phyloP scores from a whole-genome alignment of 2,888 invertebrate species.

The Synanthedon tipuliformis region DNA sequence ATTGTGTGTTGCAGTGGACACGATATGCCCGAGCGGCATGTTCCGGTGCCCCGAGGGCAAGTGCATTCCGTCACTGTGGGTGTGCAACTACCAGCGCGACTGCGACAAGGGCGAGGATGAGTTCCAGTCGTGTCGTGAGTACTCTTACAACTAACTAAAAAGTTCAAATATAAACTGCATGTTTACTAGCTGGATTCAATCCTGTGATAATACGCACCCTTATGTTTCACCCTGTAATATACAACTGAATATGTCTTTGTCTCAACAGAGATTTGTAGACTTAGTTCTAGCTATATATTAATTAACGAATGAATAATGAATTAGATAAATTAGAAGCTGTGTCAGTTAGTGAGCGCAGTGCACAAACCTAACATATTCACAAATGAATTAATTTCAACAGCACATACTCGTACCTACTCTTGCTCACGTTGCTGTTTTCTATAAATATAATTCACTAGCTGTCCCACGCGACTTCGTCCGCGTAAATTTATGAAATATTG shows the following conservation, averaged over 20 bases:
- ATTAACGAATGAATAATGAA: too few relatives aligned
- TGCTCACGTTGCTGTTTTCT: too few relatives aligned
- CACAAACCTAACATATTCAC: too few relatives aligned
- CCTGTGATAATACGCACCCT: background rate
- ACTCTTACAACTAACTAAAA: slow-evolving; percentile 7
- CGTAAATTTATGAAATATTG: too few relatives aligned
- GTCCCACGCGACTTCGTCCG: too few relatives aligned
- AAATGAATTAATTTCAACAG: too few relatives aligned
- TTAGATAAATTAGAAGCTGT: too few relatives aligned
- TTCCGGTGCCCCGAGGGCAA: slow-evolving; percentile 87
- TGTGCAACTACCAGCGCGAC: slow-evolving; percentile 95
- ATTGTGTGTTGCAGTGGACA: slow-evolving; percentile 42
- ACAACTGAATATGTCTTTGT: background rate
- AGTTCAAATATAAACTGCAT: background rate
- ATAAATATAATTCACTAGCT: too few relatives aligned
- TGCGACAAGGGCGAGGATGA: slow-evolving; percentile 94
- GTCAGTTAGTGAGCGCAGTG: too few relatives aligned
- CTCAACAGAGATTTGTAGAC: too few relatives aligned
- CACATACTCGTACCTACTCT: too few relatives aligned
- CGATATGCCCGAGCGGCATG: slow-evolving; percentile 78
- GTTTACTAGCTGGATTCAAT: background rate
- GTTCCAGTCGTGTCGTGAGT: slow-evolving; percentile 91
- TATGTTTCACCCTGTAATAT: background rate
- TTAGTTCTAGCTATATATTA: too few relatives aligned
- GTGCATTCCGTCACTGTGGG: slow-evolving; percentile 87